These are phyloP conservation scores for Spea bombifrons DNA, from an alignment of 2,113 vertebrate genomes.

Conservation along the genomic window DNA sequence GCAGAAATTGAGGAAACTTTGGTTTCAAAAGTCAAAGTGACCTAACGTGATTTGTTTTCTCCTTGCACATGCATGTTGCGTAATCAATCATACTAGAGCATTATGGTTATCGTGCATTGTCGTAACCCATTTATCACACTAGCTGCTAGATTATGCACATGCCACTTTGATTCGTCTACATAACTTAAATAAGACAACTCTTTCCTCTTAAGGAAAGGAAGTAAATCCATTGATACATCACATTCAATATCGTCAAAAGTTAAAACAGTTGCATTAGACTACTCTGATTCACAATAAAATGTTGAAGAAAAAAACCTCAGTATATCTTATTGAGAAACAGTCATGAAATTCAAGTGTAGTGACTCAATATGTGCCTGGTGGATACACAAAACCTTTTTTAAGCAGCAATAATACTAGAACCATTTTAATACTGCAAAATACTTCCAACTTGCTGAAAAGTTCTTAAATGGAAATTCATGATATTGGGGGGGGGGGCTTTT, in stretches of 20 bases:
- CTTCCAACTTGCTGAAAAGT: neutral
- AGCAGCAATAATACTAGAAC: conserved; percentile 55
- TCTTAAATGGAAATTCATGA: neutral
- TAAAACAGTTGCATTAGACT: conserved; percentile 82
- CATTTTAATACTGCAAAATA: conserved; percentile 28
- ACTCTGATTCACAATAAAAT: conserved; percentile 53
- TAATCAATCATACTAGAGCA: conserved; percentile 6
- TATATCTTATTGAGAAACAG: conserved; percentile 62
- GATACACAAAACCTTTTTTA: conserved; percentile 50
- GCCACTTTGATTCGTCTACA: conserved; percentile 94
- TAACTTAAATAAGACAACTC: conserved; percentile 77
- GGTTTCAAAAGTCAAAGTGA: conserved; percentile 84
- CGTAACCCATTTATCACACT: conserved; percentile 62
- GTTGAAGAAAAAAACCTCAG: conserved; percentile 44
- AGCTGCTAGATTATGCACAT: conserved; percentile 70
- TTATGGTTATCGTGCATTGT: conserved; percentile 9
- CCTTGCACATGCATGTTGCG: conserved; percentile 6
- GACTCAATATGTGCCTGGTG: conserved; percentile 53
- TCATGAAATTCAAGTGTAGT: conserved; percentile 70
- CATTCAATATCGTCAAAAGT: conserved; percentile 83
- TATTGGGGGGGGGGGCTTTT: neutral
- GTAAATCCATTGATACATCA: conserved; percentile 75
- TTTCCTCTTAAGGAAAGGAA: conserved; percentile 72
- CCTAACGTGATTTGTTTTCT: conserved; percentile 50
- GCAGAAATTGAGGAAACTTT: conserved; percentile 82